These are phyloP conservation scores for Pseudonaja textilis DNA, from an alignment of 2,113 vertebrate species.

Conservation along the genomic window DNA sequence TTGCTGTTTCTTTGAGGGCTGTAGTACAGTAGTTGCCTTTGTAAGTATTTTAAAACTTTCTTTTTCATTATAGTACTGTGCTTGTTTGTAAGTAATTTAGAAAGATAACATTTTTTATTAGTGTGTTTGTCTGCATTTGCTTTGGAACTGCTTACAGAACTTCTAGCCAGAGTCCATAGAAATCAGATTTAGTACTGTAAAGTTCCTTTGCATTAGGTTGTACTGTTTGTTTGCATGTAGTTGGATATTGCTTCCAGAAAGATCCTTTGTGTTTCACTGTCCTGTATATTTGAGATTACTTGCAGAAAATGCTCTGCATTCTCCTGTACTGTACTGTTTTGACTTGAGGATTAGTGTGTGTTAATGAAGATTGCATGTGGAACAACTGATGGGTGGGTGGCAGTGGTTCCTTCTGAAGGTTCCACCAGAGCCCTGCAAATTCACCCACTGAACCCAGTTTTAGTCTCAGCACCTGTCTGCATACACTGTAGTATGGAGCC, in stretches of 20 bases:
- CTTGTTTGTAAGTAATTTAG: background rate
- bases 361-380: background rate
- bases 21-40: background rate
- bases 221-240: background rate
- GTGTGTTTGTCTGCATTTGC: background rate
- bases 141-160: background rate
- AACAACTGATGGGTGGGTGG: background rate
- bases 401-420: too few relatives aligned
- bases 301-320: background rate
- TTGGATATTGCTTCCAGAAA: background rate
- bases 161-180: background rate
- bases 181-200: background rate
- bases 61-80: background rate
- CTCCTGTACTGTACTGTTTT: background rate
- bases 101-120: background rate
- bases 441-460: background rate
- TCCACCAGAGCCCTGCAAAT: too few relatives aligned
- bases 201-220: background rate
- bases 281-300: background rate
- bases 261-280: background rate
- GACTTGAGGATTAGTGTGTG: background rate
- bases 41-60: background rate
- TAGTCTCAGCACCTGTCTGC: background rate
- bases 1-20: background rate
- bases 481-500: background rate